Evolutionary conservation across 2,113 vertebrate species (phyloP).

Genomic region (Reinhardtius hippoglossoides): DNA sequence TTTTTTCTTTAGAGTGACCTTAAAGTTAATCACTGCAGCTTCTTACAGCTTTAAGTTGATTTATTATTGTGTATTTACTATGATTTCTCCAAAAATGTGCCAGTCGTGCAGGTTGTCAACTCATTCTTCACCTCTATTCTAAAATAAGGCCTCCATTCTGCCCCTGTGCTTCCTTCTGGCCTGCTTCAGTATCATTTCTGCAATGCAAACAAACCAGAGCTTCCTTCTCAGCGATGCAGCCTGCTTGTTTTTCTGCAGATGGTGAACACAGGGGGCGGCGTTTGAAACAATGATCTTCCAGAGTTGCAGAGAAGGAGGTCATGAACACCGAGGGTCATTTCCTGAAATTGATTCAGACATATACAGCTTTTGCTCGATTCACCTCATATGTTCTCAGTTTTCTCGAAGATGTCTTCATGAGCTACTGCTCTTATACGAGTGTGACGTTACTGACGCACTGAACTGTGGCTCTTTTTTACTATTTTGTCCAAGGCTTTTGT

Average conservation of each 20-base stretch:
- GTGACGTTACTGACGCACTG: background rate
- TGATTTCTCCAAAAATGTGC: background rate
- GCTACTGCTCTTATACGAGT: background rate
- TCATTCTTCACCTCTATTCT: background rate
- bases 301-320: background rate
- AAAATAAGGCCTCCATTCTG: background rate
- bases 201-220: conserved; percentile 19
- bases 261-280: conserved; percentile 6
- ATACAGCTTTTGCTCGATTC: background rate
- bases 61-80: background rate
- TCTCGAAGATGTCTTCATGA: background rate
- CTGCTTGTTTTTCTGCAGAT: conserved; percentile 31
- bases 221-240: conserved; percentile 42
- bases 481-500: background rate
- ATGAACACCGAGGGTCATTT: background rate
- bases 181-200: conserved; percentile 11
- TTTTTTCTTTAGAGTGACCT: background rate
- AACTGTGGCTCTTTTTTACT: background rate
- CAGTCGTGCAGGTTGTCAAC: background rate
- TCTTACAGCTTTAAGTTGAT: background rate
- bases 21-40: background rate
- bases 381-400: background rate
- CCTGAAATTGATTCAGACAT: conserved; percentile 19
- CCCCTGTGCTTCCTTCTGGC: background rate
- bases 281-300: background rate